Evolutionary conservation across 2,888 invertebrate species (phyloP), one percentile per base, ranked within the genome.

Genomic region (Drosophila vallismaia): DNA sequence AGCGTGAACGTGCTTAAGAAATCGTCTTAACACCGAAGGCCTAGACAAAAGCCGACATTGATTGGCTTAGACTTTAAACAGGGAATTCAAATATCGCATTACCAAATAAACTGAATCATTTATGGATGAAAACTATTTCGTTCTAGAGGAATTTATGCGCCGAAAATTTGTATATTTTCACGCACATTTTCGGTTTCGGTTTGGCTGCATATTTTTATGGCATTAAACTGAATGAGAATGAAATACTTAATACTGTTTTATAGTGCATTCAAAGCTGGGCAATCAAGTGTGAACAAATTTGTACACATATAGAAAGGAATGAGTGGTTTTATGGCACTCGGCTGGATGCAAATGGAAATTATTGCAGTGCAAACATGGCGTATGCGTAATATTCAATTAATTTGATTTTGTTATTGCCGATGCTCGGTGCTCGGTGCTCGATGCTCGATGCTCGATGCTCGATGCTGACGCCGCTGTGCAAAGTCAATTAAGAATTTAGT

Each of bases 341-440:
- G 49, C 52, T 24, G 50, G 49, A 31, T 55, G 53, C 49, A 45
- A 59, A 64, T 59, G 53, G 38, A 71, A 62, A 67, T 59, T 74
- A 60, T 69, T 55, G 36, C 63, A 38, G 53, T 59, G 45, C 53
- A 51, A 68, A 71, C 70, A 75, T 55, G 67, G 74, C 69, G 71
- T 71, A 76, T 79, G 78, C 83, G 71, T 82, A 79, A 85, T 79
- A 74, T 82, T 76, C 76, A 85, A 85, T 84, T 77, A 77, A 85
- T 75, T 75, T 76, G 70, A 85, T 79, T 86, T 68, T 60, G 54
- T 52, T 58, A 54, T 64, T 44, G 58, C 52, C 19, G 1, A 19
- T 29, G 50, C 29, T 28, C 28, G 28, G 4, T 28, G 28, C 6
- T 19, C 6, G 28, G 2, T 29, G 48, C 48, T n/a, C 19, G 1